Evolutionary conservation across 2,888 invertebrate species (phyloP).

Genomic region (Lepidocyrtinus sp.): DNA sequence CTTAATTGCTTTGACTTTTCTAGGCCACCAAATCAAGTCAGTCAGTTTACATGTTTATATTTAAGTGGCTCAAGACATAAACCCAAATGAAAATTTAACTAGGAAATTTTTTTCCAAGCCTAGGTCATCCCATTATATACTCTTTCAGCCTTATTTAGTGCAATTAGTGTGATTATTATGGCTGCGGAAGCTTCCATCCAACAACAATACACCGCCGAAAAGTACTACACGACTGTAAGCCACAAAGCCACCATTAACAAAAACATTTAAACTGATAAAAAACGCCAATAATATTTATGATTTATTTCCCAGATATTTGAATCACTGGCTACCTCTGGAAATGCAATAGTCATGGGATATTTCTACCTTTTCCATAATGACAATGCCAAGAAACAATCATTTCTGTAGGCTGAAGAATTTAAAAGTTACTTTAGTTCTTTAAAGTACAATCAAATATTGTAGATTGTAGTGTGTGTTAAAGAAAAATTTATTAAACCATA

Average conservation of each 20-base stretch:
- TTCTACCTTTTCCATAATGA: constrained; percentile 38
- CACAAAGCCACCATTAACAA: background rate
- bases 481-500: too few relatives aligned
- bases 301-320: constrained; percentile 32
- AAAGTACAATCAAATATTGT: too few relatives aligned
- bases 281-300: background rate
- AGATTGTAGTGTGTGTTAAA: too few relatives aligned
- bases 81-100: too few relatives aligned
- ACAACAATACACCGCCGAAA: constrained; percentile 29
- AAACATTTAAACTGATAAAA: background rate
- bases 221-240: constrained; percentile 50
- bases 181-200: constrained; percentile 33
- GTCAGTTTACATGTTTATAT: too few relatives aligned
- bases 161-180: constrained; percentile 30
- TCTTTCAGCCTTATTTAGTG: constrained; percentile 35
- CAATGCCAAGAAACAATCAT: too few relatives aligned
- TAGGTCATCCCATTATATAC: constrained; percentile 39
- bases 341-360: constrained; percentile 42
- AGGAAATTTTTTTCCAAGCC: too few relatives aligned
- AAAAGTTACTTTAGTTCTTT: too few relatives aligned
- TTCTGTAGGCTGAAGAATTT: too few relatives aligned
- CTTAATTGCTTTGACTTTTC: constrained; percentile 56
- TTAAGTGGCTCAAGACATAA: too few relatives aligned
- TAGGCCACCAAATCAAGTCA: constrained; percentile 44
- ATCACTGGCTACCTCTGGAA: constrained; percentile 27